Conservation (phyloP, 2,888 invertebrate genomes). For the Thysanoteuthis rhombus region DNA sequence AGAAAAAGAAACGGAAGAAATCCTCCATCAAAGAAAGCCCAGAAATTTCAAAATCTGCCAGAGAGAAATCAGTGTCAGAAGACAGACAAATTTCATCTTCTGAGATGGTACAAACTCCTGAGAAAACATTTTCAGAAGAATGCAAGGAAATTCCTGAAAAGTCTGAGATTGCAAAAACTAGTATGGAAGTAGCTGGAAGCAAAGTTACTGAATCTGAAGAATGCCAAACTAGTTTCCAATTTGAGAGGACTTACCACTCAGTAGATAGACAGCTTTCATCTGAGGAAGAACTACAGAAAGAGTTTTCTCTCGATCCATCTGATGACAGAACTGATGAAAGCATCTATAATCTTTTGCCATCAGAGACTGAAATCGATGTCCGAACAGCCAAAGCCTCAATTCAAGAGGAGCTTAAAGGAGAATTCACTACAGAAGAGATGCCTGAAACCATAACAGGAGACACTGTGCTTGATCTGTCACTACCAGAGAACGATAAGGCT, state of each 20-base stretch:
- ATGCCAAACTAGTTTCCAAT: background rate
- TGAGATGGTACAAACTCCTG: background rate
- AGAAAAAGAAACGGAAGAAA: constrained; percentile 15
- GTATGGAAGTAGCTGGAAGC: background rate
- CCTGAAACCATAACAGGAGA: background rate
- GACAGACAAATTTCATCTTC: background rate
- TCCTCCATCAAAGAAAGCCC: background rate
- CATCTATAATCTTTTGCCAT: constrained; percentile 13
- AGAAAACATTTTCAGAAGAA: background rate
- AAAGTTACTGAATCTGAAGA: background rate
- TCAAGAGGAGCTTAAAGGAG: constrained; percentile 20
- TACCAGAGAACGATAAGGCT: background rate
- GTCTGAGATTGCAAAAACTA: background rate
- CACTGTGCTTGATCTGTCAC: no score
- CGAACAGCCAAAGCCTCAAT: background rate
- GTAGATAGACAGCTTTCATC: background rate
- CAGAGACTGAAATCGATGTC: constrained; percentile 19
- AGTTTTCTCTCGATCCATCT: background rate
- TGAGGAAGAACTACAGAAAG: constrained; percentile 25
- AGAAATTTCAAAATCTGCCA: background rate
- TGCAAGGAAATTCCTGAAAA: background rate
- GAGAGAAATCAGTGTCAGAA: background rate
- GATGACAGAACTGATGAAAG: constrained; percentile 22
- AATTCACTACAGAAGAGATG: background rate
- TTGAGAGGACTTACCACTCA: background rate